Evolutionary conservation across 2,888 invertebrate genomes (phyloP), one percentile per base, ranked within the genome.

Genomic region (Eucera pruinosa): DNA sequence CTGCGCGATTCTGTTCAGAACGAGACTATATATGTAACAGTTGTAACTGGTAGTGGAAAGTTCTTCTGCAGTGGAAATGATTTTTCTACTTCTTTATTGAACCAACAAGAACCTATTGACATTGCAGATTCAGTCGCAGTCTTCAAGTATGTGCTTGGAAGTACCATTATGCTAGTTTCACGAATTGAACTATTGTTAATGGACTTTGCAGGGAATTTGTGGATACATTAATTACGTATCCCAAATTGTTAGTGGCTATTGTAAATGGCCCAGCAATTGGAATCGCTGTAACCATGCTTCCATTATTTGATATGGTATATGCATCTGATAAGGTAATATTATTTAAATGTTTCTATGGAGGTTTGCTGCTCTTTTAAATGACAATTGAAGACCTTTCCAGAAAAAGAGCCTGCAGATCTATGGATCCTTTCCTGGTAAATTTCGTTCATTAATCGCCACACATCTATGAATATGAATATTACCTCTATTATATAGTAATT

Each of bases 201-300:
- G 5, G 18, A 27, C 45, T 87, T 88, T 93, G 93, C 70, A 95
- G 95, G 85, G 93, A 94, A 6, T 96, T 96, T 93, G 94, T 98
- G 2, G 93, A 94, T 72, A 94, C 96, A 0, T 95, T 98, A 84
- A 97, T 98, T 80, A 95, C 95, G 82, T 98, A 97, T 91, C 97
- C 97, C 0, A 99, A 99, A 93, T 93, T 98, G 41, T 91, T 99
- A 50, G 94, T 99, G 79, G 97, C 96, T 15, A 93, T 98, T 71
- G 96, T 99, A 0, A 98, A 99, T 94, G 99, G 99, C 1, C 98
- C 98, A 48, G 97, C 98, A 15, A 95, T 99, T 84, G 99, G 99
- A 30, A 96, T 99, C 84, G 96, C 96, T 48, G 96, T 96, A 2
- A 99, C 99, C 0, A 95, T 96, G 11, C 93, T 97, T 61, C 96